A percentile compares a stretch with the other conserved stretches of the same genome.
Conservation (phyloP, 1,140 invertebrate genomes). For the Drosophila sp. region DNA sequence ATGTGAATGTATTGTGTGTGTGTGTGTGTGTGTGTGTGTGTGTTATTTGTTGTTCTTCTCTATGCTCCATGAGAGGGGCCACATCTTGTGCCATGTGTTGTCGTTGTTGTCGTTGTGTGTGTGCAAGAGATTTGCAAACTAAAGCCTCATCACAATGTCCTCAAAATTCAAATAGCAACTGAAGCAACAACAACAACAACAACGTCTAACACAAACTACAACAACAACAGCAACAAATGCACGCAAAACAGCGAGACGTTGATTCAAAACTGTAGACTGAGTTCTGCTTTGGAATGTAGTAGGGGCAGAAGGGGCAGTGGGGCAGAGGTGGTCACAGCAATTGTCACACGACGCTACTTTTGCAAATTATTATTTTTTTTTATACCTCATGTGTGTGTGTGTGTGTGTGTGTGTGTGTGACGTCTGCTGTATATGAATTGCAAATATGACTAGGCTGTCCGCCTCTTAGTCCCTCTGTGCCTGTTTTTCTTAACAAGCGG, state of each 20-base stretch:
- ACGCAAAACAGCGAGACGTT: slow-evolving; percentile 55
- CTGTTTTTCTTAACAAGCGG: slow-evolving; percentile 76
- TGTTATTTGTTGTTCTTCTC: slow-evolving; percentile 7
- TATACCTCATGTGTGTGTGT: slow-evolving; percentile 31
- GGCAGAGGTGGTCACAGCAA: slow-evolving; percentile 53
- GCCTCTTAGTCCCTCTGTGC: slow-evolving; percentile 23
- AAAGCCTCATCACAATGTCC: slow-evolving; percentile 83
- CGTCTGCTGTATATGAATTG: slow-evolving; percentile 79
- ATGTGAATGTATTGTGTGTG: slow-evolving; percentile 40
- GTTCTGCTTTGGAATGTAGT: not conserved
- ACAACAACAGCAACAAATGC: slow-evolving; percentile 53
- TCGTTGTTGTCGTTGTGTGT: slow-evolving; percentile 46
- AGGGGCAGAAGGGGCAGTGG: not conserved
- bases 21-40: slow-evolving; percentile 29
- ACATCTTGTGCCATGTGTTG: slow-evolving; percentile 40
- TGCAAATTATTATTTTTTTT: slow-evolving; percentile 76
- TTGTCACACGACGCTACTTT: slow-evolving; percentile 83
- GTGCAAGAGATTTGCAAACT: slow-evolving; percentile 81
- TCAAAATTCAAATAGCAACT: slow-evolving; percentile 82
- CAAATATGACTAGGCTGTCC: slow-evolving; percentile 64
- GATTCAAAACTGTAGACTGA: slow-evolving; percentile 49
- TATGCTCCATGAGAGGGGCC: slow-evolving; percentile 20
- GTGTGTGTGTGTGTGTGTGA: slow-evolving; percentile 37
- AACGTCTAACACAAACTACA: slow-evolving; percentile 51
- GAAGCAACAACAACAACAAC: slow-evolving; percentile 43